Conservation (phyloP, 2,888 invertebrate species). For the Saturnia japonica region DNA sequence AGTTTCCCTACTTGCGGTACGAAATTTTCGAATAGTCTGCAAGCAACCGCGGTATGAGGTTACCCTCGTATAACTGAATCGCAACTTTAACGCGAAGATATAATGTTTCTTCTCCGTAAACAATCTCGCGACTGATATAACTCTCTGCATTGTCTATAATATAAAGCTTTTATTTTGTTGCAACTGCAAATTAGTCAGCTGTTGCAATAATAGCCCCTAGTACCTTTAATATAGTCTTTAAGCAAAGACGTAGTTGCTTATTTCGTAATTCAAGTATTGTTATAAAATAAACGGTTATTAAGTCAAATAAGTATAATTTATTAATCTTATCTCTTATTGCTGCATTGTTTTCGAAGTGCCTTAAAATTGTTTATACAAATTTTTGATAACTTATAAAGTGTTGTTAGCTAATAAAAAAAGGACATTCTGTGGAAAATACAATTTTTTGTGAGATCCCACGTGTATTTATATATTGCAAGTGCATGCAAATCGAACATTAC, state of each 20-base stretch:
- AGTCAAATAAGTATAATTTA: background rate
- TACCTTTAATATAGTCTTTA: constrained; percentile 55
- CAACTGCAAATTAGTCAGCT: constrained; percentile 76
- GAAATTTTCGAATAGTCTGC: constrained; percentile 73
- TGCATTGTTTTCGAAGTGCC: background rate
- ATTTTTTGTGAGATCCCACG: background rate
- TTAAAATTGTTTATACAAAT: background rate
- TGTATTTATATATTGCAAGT: background rate
- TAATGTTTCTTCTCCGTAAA: constrained; percentile 47
- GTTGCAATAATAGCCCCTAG: constrained; percentile 64
- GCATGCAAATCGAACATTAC: constrained; percentile 12
- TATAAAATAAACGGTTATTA: background rate
- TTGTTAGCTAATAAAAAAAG: background rate
- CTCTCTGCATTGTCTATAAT: constrained; percentile 35
- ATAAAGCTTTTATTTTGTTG: constrained; percentile 66
- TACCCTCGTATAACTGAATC: constrained; percentile 48
- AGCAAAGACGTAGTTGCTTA: constrained; percentile 54
- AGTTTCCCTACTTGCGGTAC: constrained; percentile 55
- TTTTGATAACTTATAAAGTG: background rate
- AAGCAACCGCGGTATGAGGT: constrained; percentile 68
- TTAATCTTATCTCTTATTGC: background rate
- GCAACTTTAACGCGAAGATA: constrained; percentile 44
- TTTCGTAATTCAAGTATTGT: constrained; percentile 3
- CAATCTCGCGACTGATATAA: constrained; percentile 37
- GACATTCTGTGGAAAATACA: background rate